A percentile compares a stretch with the other conserved stretches of the same genome.
These are phyloP conservation scores for Diabrotica virgifera DNA, from an alignment of 1,140 invertebrate species.

Conservation along the genomic window DNA sequence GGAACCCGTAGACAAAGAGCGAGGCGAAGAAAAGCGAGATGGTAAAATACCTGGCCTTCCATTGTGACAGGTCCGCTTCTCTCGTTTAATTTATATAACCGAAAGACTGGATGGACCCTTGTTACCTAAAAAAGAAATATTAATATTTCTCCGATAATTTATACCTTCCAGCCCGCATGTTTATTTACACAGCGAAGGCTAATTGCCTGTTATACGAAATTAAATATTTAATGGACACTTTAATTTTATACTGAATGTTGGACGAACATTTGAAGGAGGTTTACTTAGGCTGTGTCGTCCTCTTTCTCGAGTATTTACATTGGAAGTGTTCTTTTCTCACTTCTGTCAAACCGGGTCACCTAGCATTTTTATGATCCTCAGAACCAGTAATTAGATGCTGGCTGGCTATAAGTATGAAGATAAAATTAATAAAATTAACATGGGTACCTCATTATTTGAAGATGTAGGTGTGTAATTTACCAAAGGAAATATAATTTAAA, in stretches of 20 bases:
- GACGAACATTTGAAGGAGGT: not conserved
- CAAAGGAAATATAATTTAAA: too few relatives aligned
- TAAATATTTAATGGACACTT: conserved; percentile 35
- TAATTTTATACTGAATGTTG: conserved; percentile 10
- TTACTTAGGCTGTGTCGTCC: conserved; percentile 7
- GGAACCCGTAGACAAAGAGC: not conserved
- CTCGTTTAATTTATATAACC: conserved; percentile 32
- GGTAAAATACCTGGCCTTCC: conserved; percentile 26
- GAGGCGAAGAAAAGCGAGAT: conserved; percentile 9
- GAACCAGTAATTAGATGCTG: too few relatives aligned
- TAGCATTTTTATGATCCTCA: too few relatives aligned
- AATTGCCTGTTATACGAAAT: conserved; percentile 38
- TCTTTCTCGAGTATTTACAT: conserved; percentile 6
- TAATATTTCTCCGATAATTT: conserved; percentile 36
- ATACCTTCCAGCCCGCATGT: conserved; percentile 29
- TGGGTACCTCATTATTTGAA: too few relatives aligned
- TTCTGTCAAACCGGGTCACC: not conserved
- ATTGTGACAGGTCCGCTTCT: conserved; percentile 29
- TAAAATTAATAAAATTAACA: too few relatives aligned
- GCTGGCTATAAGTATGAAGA: too few relatives aligned
- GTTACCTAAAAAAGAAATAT: conserved; percentile 38
- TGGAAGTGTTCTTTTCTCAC: conserved; percentile 6
- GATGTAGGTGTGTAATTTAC: too few relatives aligned
- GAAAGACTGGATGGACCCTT: conserved; percentile 14
- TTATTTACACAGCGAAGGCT: conserved; percentile 36